Conservation (phyloP, 2,797 vertebrate genomes). For the Pyrocephalus nanus region DNA sequence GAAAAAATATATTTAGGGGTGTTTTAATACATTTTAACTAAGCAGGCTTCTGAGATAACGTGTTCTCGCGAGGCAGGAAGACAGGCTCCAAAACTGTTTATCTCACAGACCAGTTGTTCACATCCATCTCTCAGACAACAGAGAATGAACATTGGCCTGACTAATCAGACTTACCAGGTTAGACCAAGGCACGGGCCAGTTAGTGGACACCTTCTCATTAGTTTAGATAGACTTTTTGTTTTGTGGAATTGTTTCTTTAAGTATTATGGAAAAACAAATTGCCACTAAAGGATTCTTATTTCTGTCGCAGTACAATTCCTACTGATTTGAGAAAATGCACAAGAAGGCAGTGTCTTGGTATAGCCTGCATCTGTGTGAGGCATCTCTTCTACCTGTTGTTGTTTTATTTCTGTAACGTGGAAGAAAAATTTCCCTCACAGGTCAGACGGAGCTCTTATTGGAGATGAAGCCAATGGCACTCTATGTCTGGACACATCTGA, state of each 20-base stretch:
- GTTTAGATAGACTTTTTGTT: neutral
- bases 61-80: conserved; percentile 6
- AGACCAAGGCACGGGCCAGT: neutral
- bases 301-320: neutral
- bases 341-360: neutral
- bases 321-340: neutral
- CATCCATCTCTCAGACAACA: neutral
- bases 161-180: neutral
- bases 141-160: neutral
- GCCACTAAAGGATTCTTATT: neutral
- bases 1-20: conserved; percentile 78
- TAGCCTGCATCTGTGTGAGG: neutral
- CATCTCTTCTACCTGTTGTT: neutral
- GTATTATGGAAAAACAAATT: neutral
- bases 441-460: neutral
- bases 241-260: neutral
- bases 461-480: neutral
- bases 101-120: neutral
- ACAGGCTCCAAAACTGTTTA: neutral
- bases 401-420: neutral
- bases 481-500: neutral
- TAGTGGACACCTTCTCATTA: neutral
- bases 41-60: conserved; percentile 24
- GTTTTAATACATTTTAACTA: conserved; percentile 69
- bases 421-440: neutral